phyloP scores from a whole-genome alignment of 1,140 invertebrate genomes.

The Berghia stephanieae region DNA sequence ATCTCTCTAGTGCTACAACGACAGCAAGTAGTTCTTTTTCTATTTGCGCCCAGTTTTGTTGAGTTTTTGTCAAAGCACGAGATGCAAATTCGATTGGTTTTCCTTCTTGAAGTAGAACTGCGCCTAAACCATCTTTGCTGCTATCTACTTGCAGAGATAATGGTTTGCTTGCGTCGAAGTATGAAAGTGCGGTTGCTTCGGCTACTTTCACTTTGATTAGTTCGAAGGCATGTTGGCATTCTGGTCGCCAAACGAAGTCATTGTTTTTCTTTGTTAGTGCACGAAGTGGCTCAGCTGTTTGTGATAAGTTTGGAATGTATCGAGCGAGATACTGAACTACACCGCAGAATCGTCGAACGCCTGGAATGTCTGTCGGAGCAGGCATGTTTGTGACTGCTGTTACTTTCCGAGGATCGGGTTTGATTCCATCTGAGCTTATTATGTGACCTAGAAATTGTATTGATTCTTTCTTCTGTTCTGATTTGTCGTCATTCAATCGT shows the following conservation, averaged over 20 bases:
- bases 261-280: conserved; percentile 41
- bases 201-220: conserved; percentile 40
- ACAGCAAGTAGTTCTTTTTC: conserved; percentile 69
- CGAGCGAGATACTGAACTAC: conserved; percentile 34
- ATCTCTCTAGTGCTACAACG: conserved; percentile 60
- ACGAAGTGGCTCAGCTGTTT: conserved; percentile 40
- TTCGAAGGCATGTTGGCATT: conserved; percentile 59
- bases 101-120: conserved; percentile 66
- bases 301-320: conserved; percentile 30
- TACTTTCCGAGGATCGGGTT: conserved; percentile 1
- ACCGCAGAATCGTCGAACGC: conserved; percentile 30
- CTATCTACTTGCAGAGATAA: conserved; percentile 46
- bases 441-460: conserved; percentile 52
- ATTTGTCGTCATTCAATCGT: conserved; percentile 40
- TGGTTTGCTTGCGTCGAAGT: conserved; percentile 42
- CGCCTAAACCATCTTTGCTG: conserved; percentile 60
- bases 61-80: conserved; percentile 61
- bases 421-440: conserved; percentile 16
- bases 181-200: conserved; percentile 40
- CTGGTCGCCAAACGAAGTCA: conserved; percentile 43
- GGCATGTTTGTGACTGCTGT: conserved; percentile 16
- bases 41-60: conserved; percentile 68
- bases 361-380: conserved; percentile 3
- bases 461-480: conserved; percentile 33
- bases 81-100: conserved; percentile 67